These are phyloP conservation scores for Trichosurus vulpecula DNA, from an alignment of 2,797 vertebrate genomes.

Conservation along the genomic window DNA sequence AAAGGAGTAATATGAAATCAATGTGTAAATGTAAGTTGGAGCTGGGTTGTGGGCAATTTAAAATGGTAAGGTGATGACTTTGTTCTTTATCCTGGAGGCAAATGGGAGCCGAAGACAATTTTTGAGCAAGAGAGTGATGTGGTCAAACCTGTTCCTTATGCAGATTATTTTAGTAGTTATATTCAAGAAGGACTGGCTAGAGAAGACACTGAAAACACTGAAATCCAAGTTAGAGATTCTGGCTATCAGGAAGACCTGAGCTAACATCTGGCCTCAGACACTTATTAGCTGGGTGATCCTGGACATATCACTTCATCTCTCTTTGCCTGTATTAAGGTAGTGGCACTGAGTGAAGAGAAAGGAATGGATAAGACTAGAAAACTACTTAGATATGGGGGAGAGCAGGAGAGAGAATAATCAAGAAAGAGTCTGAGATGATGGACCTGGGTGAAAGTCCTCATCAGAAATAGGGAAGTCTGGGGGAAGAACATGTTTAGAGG, in stretches of 20 bases:
- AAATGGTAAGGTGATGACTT: not conserved
- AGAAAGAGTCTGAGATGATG: too few relatives aligned
- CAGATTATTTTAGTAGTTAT: not conserved
- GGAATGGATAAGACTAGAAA: not conserved
- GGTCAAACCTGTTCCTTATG: not conserved
- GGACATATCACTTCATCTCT: not conserved
- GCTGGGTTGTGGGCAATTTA: not conserved
- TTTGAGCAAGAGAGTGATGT: not conserved
- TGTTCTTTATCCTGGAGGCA: not conserved
- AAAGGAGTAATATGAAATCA: not conserved
- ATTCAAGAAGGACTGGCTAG: not conserved
- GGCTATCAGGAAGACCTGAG: not conserved
- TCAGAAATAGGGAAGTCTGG: too few relatives aligned
- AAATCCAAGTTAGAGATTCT: not conserved
- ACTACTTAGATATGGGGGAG: not conserved
- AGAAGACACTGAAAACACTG: not conserved
- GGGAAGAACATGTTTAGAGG: too few relatives aligned
- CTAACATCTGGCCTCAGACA: not conserved
- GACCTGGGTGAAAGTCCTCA: too few relatives aligned
- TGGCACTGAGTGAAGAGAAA: not conserved
- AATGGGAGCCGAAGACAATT: not conserved
- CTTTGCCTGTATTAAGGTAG: not conserved
- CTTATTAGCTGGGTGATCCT: not conserved
- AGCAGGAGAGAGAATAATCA: not conserved
- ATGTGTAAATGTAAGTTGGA: not conserved